Evolutionary conservation across 2,113 vertebrate genomes (phyloP).

Genomic region (Mustela nigripes): DNA sequence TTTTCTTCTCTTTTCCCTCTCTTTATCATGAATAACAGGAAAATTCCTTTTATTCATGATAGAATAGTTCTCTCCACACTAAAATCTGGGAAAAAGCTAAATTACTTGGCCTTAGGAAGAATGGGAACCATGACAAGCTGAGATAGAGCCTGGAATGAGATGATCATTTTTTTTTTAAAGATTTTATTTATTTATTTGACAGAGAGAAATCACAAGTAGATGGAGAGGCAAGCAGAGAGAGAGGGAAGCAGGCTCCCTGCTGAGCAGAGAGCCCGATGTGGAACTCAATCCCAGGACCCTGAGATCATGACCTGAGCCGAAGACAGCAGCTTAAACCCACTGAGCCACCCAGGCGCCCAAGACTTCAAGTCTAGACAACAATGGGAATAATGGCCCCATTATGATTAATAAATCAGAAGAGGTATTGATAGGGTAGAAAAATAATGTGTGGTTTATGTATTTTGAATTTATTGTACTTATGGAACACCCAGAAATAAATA

Average conservation of each 20-base stretch:
- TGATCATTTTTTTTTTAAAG: not conserved
- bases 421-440: not conserved
- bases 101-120: not conserved
- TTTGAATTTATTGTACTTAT: not conserved
- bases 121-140: not conserved
- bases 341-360: no score
- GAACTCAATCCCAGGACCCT: no score
- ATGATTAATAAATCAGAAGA: not conserved
- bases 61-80: not conserved
- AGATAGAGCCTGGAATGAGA: not conserved
- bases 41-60: not conserved
- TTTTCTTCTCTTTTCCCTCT: not conserved
- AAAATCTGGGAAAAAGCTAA: not conserved
- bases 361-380: slow-evolving; percentile 23
- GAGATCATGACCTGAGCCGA: no score
- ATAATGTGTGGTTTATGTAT: not conserved
- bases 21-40: not conserved
- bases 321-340: no score
- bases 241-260: no score
- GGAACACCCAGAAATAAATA: not conserved
- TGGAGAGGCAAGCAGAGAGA: no score
- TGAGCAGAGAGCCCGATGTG: no score
- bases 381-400: no score
- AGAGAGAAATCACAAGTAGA: no score
- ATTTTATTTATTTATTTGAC: no score